These are phyloP conservation scores for Drosophila borborema DNA, from an alignment of 2,888 invertebrate species.

Conservation along the genomic window DNA sequence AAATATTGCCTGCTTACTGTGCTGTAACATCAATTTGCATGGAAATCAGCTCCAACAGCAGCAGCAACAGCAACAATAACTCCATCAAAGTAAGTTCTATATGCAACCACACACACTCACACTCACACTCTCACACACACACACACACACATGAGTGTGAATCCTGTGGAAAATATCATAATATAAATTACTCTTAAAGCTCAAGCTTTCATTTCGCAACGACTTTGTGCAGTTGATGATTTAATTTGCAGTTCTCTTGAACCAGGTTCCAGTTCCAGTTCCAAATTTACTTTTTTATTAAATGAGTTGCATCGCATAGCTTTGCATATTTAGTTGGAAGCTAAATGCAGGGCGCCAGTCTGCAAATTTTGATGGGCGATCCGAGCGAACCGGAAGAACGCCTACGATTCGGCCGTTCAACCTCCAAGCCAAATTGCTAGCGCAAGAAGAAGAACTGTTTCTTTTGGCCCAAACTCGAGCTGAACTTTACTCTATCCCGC, in stretches of 20 bases:
- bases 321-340: not conserved
- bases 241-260: conserved; percentile 1
- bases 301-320: conserved; percentile 1
- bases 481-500: conserved; percentile 13
- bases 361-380: conserved; percentile 54
- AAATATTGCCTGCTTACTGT: conserved; percentile 77
- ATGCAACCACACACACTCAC: not conserved
- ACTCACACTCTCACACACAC: not conserved
- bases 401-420: conserved; percentile 59
- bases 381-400: conserved; percentile 72
- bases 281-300: not conserved
- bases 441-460: conserved; percentile 45
- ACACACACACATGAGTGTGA: not conserved
- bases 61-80: not conserved
- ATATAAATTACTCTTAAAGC: not conserved
- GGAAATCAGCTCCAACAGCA: conserved; percentile 64
- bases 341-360: conserved; percentile 30
- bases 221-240: not conserved
- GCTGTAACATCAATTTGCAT: conserved; percentile 77
- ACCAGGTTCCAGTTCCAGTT: not conserved
- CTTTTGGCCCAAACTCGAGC: conserved; percentile 4
- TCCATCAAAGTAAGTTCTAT: conserved; percentile 53
- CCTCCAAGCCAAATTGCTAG: conserved; percentile 50
- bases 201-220: not conserved
- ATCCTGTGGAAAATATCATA: conserved; percentile 3